Percentiles rank a stretch among this genome's conserved stretches.
Evolutionary conservation across 2,797 vertebrate species (phyloP).

Genomic region (Telmatherina bonti): DNA sequence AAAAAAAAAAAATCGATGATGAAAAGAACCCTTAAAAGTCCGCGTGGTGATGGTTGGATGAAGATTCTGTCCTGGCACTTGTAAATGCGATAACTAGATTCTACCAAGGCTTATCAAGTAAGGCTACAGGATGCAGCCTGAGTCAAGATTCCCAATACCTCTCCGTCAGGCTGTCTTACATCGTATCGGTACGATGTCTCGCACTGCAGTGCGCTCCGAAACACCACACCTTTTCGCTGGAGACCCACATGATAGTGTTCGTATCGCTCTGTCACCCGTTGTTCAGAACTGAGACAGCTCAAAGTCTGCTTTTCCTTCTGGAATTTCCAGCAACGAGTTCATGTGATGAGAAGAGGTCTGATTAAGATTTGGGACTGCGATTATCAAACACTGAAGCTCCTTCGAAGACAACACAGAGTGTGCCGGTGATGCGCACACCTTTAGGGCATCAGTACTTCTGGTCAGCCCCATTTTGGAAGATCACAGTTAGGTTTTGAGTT

Average conservation of each 20-base stretch:
- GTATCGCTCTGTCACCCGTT: slow-evolving; percentile 17
- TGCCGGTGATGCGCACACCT: slow-evolving; percentile 24
- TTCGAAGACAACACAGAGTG: slow-evolving; percentile 34
- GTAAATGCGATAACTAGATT: slow-evolving; percentile 76
- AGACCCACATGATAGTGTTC: slow-evolving; percentile 14
- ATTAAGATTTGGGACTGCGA: slow-evolving; percentile 44
- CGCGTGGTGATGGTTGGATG: slow-evolving; percentile 67
- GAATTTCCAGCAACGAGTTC: slow-evolving; percentile 53
- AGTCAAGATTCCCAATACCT: slow-evolving; percentile 60
- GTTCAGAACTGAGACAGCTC: slow-evolving; percentile 32
- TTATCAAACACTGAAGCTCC: slow-evolving; percentile 51
- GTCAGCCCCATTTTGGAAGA: slow-evolving; percentile 46
- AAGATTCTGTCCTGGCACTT: slow-evolving; percentile 81
- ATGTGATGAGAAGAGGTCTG: slow-evolving; percentile 50
- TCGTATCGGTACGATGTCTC: slow-evolving; percentile 22
- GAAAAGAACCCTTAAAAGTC: slow-evolving; percentile 59
- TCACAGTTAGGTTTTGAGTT: slow-evolving; percentile 48
- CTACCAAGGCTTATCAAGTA: slow-evolving; percentile 75
- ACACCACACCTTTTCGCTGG: slow-evolving; percentile 12
- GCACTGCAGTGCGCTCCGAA: slow-evolving; percentile 46
- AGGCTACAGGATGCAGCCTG: slow-evolving; percentile 78
- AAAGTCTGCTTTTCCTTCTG: slow-evolving; percentile 13
- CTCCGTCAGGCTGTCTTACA: slow-evolving; percentile 33
- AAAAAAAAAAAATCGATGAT: slow-evolving; percentile 18
- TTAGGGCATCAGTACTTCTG: slow-evolving; percentile 15